These are phyloP conservation scores for Dolichopus griseipennis DNA, from an alignment of 2,888 invertebrate genomes.

Conservation along the genomic window DNA sequence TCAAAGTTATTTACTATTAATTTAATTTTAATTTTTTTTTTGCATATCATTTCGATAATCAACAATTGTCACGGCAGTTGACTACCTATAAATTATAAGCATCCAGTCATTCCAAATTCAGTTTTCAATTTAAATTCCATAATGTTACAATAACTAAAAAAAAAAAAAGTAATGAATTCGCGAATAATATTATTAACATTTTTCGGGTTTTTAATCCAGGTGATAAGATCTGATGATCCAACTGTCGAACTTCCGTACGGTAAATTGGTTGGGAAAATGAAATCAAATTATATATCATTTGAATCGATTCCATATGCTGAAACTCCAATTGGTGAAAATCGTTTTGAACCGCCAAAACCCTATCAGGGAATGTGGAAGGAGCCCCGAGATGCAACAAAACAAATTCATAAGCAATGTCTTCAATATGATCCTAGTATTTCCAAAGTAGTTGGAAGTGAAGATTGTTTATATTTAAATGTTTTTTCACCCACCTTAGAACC, in stretches of 20 bases:
- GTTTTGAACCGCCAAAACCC: conserved; percentile 45
- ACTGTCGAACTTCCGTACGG: conserved; percentile 23
- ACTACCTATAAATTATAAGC: too few relatives aligned
- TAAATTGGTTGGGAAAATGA: conserved; percentile 20
- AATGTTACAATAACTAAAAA: too few relatives aligned
- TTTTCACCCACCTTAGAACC: conserved; percentile 43
- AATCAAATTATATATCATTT: conserved; percentile 47
- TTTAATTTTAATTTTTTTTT: too few relatives aligned
- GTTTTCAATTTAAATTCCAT: too few relatives aligned
- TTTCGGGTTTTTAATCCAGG: background rate
- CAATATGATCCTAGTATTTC: background rate
- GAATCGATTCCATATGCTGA: conserved; percentile 56
- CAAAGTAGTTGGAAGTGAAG: conserved; percentile 48
- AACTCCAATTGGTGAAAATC: conserved; percentile 51
- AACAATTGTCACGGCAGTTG: too few relatives aligned
- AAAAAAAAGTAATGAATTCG: too few relatives aligned
- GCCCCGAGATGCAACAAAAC: conserved; percentile 42
- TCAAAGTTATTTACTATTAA: too few relatives aligned
- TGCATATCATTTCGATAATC: too few relatives aligned
- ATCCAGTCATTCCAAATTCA: too few relatives aligned
- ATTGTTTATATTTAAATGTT: conserved; percentile 56
- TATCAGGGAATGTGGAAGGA: conserved; percentile 22
- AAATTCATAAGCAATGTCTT: background rate
- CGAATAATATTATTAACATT: background rate
- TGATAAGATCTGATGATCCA: background rate